Evolutionary conservation across 2,888 invertebrate species (phyloP).

Genomic region (Sinodicranocentrus sp.): DNA sequence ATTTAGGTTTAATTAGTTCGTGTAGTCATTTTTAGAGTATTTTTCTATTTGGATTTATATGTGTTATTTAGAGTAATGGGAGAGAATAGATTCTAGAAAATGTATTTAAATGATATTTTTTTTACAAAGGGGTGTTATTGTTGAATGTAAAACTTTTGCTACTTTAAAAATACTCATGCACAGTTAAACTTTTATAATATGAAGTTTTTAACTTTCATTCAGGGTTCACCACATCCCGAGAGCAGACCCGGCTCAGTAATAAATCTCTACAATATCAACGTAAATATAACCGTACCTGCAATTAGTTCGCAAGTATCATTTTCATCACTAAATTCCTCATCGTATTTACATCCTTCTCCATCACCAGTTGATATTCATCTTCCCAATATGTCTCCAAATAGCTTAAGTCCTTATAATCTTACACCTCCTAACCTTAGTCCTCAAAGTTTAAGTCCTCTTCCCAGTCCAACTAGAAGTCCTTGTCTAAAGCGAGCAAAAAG

Average conservation of each 20-base stretch:
- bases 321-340: constrained; percentile 75
- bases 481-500: constrained; percentile 76
- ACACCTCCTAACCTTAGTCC: constrained; percentile 75
- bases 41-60: too few species aligned
- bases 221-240: constrained; percentile 76
- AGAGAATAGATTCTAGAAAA: too few species aligned
- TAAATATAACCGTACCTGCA: constrained; percentile 68
- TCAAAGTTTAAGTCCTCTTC: constrained; percentile 74
- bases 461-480: constrained; percentile 74
- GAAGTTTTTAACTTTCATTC: neutral
- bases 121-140: too few species aligned
- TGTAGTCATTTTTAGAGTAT: too few species aligned
- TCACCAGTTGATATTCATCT: constrained; percentile 53
- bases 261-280: constrained; percentile 72
- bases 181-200: too few species aligned
- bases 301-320: constrained; percentile 73
- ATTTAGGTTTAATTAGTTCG: too few species aligned
- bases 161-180: too few species aligned
- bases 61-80: too few species aligned
- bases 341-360: constrained; percentile 62
- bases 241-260: constrained; percentile 70
- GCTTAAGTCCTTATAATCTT: constrained; percentile 74
- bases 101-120: too few species aligned
- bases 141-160: too few species aligned
- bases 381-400: constrained; percentile 68